phyloP scores from a whole-genome alignment of 2,888 invertebrate genomes.

The Nephrotoma flavescens region DNA sequence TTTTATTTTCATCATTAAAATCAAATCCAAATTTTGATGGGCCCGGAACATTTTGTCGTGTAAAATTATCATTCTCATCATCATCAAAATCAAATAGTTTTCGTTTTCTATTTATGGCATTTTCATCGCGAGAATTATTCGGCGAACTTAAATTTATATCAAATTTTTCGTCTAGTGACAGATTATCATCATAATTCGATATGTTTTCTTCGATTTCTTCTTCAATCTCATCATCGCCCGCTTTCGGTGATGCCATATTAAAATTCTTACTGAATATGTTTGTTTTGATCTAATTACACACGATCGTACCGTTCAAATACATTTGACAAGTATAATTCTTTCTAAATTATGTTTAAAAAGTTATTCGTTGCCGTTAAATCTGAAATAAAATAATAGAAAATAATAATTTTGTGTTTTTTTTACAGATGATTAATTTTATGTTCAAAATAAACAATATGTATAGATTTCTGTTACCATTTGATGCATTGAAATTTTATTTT shows the following conservation, averaged over 20 bases:
- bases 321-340: neutral
- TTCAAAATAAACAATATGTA: neutral
- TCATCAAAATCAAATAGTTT: slow-evolving; percentile 13
- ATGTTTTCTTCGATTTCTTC: slow-evolving; percentile 30
- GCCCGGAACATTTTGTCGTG: neutral
- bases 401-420: neutral
- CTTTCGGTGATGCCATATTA: neutral
- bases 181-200: slow-evolving; percentile 8
- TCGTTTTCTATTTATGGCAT: slow-evolving; percentile 8
- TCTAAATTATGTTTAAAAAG: neutral
- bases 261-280: neutral
- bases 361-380: neutral
- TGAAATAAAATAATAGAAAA: neutral
- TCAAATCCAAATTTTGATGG: slow-evolving; percentile 1
- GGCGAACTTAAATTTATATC: slow-evolving; percentile 1
- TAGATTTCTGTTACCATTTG: neutral
- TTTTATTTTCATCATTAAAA: slow-evolving; percentile 18
- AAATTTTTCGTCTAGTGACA: slow-evolving; percentile 10
- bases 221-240: slow-evolving; percentile 18
- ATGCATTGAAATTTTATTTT: neutral
- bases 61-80: slow-evolving; percentile 11
- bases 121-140: neutral
- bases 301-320: neutral
- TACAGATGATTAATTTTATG: neutral
- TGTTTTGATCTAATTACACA: neutral